Base-by-base conservation (phyloP, 2,888 invertebrate species). In the Muscina levida region DNA sequence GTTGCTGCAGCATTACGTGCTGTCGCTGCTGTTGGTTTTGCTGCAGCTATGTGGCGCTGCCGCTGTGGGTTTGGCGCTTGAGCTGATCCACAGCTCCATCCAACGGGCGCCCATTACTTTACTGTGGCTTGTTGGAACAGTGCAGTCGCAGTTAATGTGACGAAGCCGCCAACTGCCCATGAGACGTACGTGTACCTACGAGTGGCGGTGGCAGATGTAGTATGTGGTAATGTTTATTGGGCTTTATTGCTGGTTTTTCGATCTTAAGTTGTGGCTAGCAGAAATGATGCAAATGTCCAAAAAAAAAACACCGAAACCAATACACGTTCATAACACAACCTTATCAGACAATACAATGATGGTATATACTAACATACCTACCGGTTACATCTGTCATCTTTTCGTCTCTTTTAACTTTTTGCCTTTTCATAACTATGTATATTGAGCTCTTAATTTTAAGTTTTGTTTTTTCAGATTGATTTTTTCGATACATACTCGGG, bases 141-240 rank as follows among this genome's bases (percentile, higher is more conserved):
- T n/a, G 31, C 31, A 31, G 31, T 8, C 3, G 31, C 31, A 31
- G 31, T 31, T 31, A 5, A 8, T 31, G 31, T 8, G 31, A 31
- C 31, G 31, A 3, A 3, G 8, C 31, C 31, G 31, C 8, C 31
- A 5, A 8, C 8, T 8, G 8, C 4, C 8, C 31, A 8, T 3
- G 3, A 53, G 65, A 11, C 24, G 53, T 53, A 22, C 22, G 24
- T 24, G 53, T 24, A 39, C 22, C 22, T 19, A 22, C 62, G 62
- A 17, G 13, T 17, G 19, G 31, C 3, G 8, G 31, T 31, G 31
- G 31, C 31, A 31, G 8, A 31, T n/a, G 31, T 31, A 31, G 2
- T 53, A 70, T 82, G 83, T 82, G 81, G 76, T 83, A 83, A 83
- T 79, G 65, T 67, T 75, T 81, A 65, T 53, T 79, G 68, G 75